Evolutionary conservation across 2,888 invertebrate species (phyloP).

Genomic region (Xylota sylvarum): DNA sequence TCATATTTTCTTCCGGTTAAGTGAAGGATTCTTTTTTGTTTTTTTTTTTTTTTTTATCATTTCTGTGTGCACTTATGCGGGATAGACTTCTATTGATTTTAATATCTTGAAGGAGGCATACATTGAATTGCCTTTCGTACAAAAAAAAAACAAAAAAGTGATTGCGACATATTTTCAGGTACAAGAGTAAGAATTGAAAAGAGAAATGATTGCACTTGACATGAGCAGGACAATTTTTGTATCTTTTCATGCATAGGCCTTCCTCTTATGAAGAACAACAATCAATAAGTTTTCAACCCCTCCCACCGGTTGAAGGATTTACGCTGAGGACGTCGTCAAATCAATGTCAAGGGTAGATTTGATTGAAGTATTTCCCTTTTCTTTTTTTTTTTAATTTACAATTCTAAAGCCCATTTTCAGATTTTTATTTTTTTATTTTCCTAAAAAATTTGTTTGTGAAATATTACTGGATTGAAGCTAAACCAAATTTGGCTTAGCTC

Average conservation of each 20-base stretch:
- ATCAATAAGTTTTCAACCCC: constrained; percentile 61
- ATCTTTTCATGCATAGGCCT: constrained; percentile 55
- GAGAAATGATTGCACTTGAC: constrained; percentile 71
- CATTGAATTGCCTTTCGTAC: constrained; percentile 2
- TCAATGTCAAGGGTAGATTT: constrained; percentile 67
- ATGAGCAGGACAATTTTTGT: constrained; percentile 65
- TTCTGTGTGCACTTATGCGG: constrained; percentile 15
- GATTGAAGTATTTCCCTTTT: constrained; percentile 26
- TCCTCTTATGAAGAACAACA: constrained; percentile 38
- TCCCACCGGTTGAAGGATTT: constrained; percentile 32
- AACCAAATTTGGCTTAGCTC: background rate
- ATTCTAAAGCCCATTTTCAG: constrained; percentile 4
- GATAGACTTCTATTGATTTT: constrained; percentile 19
- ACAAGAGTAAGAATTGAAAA: constrained; percentile 44
- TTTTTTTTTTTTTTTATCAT: background rate
- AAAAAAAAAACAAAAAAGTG: constrained; percentile 15
- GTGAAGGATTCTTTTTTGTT: constrained; percentile 1
- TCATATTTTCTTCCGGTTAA: background rate
- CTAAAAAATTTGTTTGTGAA: background rate
- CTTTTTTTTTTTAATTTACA: constrained; percentile 15
- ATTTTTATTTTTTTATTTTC: background rate
- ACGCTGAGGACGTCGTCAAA: constrained; percentile 55
- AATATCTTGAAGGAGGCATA: constrained; percentile 16
- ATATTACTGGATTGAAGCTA: background rate
- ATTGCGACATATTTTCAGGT: constrained; percentile 56